Evolutionary conservation across 2,888 invertebrate genomes (phyloP).

Genomic region (Agonopterix subpropinquella): DNA sequence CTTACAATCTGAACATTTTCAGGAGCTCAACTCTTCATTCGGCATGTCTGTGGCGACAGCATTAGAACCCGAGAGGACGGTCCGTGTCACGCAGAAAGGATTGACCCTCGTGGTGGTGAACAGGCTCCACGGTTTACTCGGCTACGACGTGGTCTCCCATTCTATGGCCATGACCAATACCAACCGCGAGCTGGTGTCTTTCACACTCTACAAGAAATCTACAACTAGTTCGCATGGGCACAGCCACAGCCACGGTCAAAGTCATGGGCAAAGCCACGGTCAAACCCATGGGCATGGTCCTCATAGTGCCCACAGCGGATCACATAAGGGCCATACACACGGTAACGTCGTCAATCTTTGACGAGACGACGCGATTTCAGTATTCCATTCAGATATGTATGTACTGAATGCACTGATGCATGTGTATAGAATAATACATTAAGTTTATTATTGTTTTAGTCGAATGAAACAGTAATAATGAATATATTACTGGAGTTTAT

Average conservation of each 20-base stretch:
- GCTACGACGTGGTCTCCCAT: constrained; percentile 68
- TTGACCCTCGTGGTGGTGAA: constrained; percentile 63
- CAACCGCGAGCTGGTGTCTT: constrained; percentile 64
- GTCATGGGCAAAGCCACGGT: constrained; percentile 27
- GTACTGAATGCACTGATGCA: too few species aligned
- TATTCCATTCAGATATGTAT: neutral
- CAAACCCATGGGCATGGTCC: constrained; percentile 45
- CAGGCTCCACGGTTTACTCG: constrained; percentile 60
- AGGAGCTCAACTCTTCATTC: constrained; percentile 63
- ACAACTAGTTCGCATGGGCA: constrained; percentile 36
- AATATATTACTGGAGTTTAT: too few species aligned
- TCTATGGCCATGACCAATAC: constrained; percentile 71
- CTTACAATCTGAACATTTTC: constrained; percentile 15
- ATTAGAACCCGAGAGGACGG: constrained; percentile 51
- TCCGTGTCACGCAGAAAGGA: constrained; percentile 58
- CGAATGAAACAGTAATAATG: too few species aligned
- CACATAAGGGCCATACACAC: constrained; percentile 34
- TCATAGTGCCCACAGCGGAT: constrained; percentile 30
- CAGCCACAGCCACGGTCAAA: constrained; percentile 31
- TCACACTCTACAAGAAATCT: constrained; percentile 68
- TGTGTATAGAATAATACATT: too few species aligned
- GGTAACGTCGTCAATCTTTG: constrained; percentile 50
- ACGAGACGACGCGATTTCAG: constrained; percentile 9
- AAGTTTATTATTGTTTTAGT: too few species aligned
- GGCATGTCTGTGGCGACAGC: constrained; percentile 43